Evolutionary conservation across 2,797 vertebrate species (phyloP).

Genomic region (Champsocephalus esox): DNA sequence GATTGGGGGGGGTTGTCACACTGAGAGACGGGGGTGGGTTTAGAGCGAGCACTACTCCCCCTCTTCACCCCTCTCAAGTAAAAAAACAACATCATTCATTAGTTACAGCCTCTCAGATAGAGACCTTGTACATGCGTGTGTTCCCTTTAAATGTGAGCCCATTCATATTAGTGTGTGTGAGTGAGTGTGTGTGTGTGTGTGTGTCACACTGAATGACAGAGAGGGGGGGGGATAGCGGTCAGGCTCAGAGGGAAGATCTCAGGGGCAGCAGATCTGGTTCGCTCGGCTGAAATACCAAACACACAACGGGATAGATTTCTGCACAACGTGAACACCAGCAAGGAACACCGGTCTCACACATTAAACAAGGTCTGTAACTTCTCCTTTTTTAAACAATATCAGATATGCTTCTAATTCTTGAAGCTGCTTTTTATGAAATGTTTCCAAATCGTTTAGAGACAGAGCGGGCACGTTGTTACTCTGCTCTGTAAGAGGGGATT

Average conservation of each 20-base stretch:
- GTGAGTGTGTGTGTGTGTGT: conserved; percentile 2
- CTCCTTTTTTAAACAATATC: neutral
- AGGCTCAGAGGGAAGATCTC: conserved; percentile 52
- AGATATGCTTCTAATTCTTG: neutral
- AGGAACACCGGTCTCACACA: conserved; percentile 41
- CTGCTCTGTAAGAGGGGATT: conserved; percentile 18
- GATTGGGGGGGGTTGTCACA: conserved; percentile 21
- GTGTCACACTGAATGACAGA: conserved; percentile 54
- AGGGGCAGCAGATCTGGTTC: conserved; percentile 64
- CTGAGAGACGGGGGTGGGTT: conserved; percentile 33
- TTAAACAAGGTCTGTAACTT: conserved; percentile 68
- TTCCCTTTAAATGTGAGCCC: conserved; percentile 24
- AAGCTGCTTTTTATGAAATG: conserved; percentile 14
- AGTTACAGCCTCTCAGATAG: conserved; percentile 32
- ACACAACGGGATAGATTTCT: conserved; percentile 70
- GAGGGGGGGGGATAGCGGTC: conserved; percentile 13
- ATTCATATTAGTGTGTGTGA: conserved; percentile 30
- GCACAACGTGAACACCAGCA: conserved; percentile 56
- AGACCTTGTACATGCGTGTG: conserved; percentile 25
- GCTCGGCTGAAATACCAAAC: conserved; percentile 55
- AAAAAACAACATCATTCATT: conserved; percentile 40
- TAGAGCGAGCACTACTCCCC: conserved; percentile 25
- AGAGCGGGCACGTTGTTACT: conserved; percentile 7
- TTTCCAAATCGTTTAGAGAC: conserved; percentile 26
- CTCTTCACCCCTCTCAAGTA: conserved; percentile 27